Conservation (phyloP, 92 coral and sea anemone species). For the Zoanthus sansibaricus region DNA sequence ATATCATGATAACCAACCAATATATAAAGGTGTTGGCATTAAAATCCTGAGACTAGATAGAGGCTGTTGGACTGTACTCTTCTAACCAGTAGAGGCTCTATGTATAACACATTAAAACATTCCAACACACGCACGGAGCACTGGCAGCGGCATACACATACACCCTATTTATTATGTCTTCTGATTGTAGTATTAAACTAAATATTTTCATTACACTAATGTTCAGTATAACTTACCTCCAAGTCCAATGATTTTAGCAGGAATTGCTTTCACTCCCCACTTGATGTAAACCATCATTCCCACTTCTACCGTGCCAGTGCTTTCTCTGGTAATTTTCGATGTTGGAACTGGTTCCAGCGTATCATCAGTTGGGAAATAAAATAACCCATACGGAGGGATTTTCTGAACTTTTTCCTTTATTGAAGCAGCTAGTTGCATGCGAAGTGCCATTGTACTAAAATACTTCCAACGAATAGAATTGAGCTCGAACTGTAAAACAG, state of each 20-base stretch:
- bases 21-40: neutral
- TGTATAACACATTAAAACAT: neutral
- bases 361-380: neutral
- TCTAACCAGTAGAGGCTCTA: no score
- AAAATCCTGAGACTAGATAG: neutral
- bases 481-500: neutral
- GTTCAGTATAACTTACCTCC: constrained; percentile 35
- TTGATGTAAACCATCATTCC: constrained; percentile 23
- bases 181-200: neutral
- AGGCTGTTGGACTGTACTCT: neutral
- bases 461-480: neutral
- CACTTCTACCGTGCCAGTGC: neutral
- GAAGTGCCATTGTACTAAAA: constrained; percentile 10
- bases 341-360: constrained; percentile 20
- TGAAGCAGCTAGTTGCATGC: constrained; percentile 26
- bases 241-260: constrained; percentile 26
- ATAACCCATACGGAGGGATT: constrained; percentile 9
- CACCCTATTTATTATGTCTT: neutral
- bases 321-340: neutral
- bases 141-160: neutral
- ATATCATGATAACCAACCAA: neutral
- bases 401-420: neutral
- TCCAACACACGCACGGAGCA: neutral
- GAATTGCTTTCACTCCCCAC: constrained; percentile 15
- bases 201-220: neutral